Conservation (phyloP, 2,797 vertebrate species). For the Gastrophryne carolinensis region DNA sequence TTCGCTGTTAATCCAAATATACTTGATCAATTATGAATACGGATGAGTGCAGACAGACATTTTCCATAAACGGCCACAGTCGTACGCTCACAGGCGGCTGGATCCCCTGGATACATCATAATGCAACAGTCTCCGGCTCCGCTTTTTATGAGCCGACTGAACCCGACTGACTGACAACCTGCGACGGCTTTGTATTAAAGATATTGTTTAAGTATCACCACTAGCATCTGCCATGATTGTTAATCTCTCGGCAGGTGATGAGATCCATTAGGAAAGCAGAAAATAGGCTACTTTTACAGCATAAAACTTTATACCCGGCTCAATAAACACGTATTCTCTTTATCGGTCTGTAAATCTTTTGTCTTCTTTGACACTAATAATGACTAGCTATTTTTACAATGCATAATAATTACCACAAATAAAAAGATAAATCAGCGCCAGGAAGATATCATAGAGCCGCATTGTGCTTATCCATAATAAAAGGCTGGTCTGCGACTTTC, state of each 20-base stretch:
- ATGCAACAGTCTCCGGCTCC: constrained; percentile 13
- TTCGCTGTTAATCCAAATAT: constrained; percentile 48
- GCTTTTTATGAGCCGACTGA: constrained; percentile 12
- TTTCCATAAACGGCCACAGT: constrained; percentile 15
- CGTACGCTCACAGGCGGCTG: not conserved
- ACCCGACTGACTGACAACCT: constrained; percentile 29
- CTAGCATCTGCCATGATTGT: constrained; percentile 22
- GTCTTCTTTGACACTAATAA: constrained; percentile 14
- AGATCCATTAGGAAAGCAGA: constrained; percentile 22
- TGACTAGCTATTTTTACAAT: constrained; percentile 17
- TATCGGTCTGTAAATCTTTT: constrained; percentile 18
- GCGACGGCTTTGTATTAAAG: constrained; percentile 11
- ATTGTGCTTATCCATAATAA: not conserved
- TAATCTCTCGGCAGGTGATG: constrained; percentile 28
- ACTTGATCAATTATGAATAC: constrained; percentile 43
- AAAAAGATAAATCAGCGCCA: constrained; percentile 13
- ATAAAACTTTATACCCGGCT: constrained; percentile 16
- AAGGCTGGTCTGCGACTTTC: not conserved
- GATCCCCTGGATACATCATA: constrained; percentile 15
- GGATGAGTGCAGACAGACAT: constrained; percentile 34
- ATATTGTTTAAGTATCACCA: constrained; percentile 19
- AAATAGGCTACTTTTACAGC: constrained; percentile 17
- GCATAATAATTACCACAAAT: constrained; percentile 19
- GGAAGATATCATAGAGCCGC: not conserved
- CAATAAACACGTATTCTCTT: constrained; percentile 31